These are phyloP conservation scores for Hyles vespertilio DNA, from an alignment of 1,140 invertebrate genomes.

Conservation along the genomic window DNA sequence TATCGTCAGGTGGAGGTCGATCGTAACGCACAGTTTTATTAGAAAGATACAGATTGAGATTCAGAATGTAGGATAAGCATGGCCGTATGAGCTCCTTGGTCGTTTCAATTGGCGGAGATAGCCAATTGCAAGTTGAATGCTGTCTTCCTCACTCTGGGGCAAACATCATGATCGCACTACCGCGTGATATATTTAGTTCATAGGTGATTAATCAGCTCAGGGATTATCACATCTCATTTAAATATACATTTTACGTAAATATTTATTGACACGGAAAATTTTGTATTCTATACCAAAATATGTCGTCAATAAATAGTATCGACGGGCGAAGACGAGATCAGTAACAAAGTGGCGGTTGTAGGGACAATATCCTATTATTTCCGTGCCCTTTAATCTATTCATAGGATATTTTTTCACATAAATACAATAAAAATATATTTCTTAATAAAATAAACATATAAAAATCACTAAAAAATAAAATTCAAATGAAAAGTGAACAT, in stretches of 20 bases:
- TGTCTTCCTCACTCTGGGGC: conserved; percentile 27
- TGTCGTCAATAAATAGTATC: conserved; percentile 3
- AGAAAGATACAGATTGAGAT: conserved; percentile 1
- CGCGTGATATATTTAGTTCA: background rate
- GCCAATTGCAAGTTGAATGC: conserved; percentile 34
- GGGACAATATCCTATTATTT: background rate
- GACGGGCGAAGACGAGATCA: background rate
- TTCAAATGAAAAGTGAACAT: no score
- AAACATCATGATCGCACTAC: conserved; percentile 8
- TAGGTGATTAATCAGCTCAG: conserved; percentile 3
- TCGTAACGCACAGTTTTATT: background rate
- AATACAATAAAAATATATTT: no score
- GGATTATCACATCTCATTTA: conserved; percentile 9
- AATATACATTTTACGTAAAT: conserved; percentile 1
- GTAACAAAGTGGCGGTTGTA: background rate
- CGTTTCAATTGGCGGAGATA: conserved; percentile 39
- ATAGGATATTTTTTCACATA: no score
- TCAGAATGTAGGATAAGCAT: conserved; percentile 3
- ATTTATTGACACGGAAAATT: conserved; percentile 9
- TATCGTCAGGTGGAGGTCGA: conserved; percentile 15
- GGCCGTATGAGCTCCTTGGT: background rate
- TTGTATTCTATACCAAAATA: background rate
- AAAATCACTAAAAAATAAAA: no score
- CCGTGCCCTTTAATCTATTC: no score
- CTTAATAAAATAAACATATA: no score